Percentiles rank a stretch among this genome's conserved stretches.
These are phyloP conservation scores for Hyppa rectilinea DNA, from an alignment of 2,888 invertebrate genomes.

Conservation along the genomic window DNA sequence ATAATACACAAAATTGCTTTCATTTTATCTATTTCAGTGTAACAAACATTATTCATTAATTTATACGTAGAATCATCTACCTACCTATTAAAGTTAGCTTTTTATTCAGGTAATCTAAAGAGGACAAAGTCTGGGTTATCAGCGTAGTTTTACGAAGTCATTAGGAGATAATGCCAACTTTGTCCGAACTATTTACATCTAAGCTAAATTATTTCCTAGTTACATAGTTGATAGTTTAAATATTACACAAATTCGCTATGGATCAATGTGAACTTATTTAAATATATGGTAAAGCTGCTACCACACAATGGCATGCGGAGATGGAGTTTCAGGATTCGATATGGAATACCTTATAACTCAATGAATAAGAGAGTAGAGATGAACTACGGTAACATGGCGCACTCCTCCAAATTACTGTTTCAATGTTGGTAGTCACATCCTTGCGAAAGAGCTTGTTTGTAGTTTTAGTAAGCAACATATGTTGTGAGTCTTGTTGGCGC, in stretches of 20 bases:
- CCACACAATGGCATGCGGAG: slow-evolving; percentile 31
- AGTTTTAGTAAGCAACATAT: too few species aligned
- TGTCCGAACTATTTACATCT: slow-evolving; percentile 72
- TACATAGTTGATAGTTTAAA: slow-evolving; percentile 63
- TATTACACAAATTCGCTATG: slow-evolving; percentile 57
- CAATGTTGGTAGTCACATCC: too few species aligned
- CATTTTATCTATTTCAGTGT: slow-evolving; percentile 88
- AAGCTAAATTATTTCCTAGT: slow-evolving; percentile 64
- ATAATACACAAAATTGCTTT: slow-evolving; percentile 72
- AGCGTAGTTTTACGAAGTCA: slow-evolving; percentile 51
- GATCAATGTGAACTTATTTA: slow-evolving; percentile 50
- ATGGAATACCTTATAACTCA: slow-evolving; percentile 27
- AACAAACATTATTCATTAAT: slow-evolving; percentile 87
- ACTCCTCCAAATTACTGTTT: too few species aligned
- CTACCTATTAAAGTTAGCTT: slow-evolving; percentile 83
- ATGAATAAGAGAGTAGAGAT: slow-evolving; percentile 33
- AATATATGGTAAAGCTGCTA: slow-evolving; percentile 47
- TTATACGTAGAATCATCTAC: slow-evolving; percentile 79
- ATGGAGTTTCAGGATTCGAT: slow-evolving; percentile 17
- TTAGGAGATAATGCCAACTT: slow-evolving; percentile 62
- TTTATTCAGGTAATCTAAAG: slow-evolving; percentile 74
- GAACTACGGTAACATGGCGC: too few species aligned
- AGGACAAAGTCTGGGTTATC: slow-evolving; percentile 75
- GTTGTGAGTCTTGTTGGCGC: too few species aligned
- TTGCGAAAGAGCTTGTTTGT: too few species aligned